phyloP scores from a whole-genome alignment of 2,113 vertebrate species.

The Platichthys stellatus region DNA sequence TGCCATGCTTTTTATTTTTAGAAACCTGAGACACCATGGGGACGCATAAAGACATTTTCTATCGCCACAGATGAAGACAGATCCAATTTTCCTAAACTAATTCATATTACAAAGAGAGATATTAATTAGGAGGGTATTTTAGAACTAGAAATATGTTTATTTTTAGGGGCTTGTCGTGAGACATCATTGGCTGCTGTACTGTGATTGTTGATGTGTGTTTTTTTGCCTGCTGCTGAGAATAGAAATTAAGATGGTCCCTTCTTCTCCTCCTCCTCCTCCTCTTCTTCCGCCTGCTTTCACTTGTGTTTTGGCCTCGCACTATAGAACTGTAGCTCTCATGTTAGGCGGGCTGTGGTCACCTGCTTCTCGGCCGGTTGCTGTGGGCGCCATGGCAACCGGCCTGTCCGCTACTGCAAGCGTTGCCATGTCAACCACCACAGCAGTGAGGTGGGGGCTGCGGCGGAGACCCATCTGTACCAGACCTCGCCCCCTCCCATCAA shows the following conservation, averaged over 20 bases:
- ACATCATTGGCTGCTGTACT: constrained; percentile 32
- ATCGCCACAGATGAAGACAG: constrained; percentile 34
- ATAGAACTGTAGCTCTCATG: constrained; percentile 98
- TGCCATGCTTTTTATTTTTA: constrained; percentile 80
- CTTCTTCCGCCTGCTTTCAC: constrained; percentile 11
- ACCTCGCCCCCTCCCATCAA: constrained; percentile 98
- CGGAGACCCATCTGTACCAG: constrained; percentile 97
- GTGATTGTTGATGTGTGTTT: constrained; percentile 6
- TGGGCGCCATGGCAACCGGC: constrained; percentile 95
- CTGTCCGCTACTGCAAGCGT: constrained; percentile 97
- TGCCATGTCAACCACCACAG: constrained; percentile 99
- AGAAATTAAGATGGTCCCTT: constrained; percentile 40
- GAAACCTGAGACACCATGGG: constrained; percentile 66
- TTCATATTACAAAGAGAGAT: background rate
- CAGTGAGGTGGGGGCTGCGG: constrained; percentile 90
- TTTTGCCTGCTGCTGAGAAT: constrained; percentile 12
- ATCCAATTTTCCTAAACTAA: constrained; percentile 28
- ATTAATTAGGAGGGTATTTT: constrained; percentile 4
- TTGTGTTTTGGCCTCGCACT: constrained; percentile 19
- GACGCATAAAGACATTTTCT: constrained; percentile 49
- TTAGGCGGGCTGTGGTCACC: constrained; percentile 96
- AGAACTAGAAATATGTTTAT: constrained; percentile 31
- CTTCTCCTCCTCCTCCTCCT: constrained; percentile 15
- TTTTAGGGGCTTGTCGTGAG: constrained; percentile 48
- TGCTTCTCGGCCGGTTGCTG: constrained; percentile 99